Conservation (phyloP, 2,113 vertebrate genomes). For the Nycticryphes semicollaris region DNA sequence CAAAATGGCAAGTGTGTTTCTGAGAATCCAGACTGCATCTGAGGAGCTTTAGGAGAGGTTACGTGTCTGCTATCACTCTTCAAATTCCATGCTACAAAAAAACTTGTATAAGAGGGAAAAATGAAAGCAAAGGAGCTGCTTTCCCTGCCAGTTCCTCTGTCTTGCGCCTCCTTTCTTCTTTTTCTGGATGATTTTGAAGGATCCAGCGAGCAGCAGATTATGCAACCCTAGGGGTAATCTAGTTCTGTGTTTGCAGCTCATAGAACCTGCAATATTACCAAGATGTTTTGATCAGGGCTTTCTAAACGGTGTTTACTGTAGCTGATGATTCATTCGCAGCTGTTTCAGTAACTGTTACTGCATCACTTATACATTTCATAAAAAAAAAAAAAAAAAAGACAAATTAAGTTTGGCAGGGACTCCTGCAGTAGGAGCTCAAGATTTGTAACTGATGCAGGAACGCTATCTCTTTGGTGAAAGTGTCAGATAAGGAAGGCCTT, state of each 20-base stretch:
- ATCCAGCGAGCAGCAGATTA: not conserved
- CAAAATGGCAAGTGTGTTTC: not conserved
- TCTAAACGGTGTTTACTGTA: constrained; percentile 51
- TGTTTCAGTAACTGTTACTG: constrained; percentile 32
- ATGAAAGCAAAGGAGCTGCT: not conserved
- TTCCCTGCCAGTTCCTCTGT: not conserved
- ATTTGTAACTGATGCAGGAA: not conserved
- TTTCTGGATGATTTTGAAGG: not conserved
- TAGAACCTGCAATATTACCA: not conserved
- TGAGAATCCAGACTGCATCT: not conserved
- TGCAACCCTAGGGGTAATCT: not conserved
- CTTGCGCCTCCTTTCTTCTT: not conserved
- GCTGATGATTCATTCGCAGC: constrained; percentile 39
- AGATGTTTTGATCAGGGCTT: constrained; percentile 3
- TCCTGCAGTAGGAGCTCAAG: not conserved
- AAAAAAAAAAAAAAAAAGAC: not conserved
- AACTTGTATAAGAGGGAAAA: not conserved
- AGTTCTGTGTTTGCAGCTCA: not conserved
- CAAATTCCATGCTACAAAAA: not conserved
- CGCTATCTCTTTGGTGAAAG: not conserved
- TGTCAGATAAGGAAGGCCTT: not conserved
- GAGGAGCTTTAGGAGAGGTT: not conserved
- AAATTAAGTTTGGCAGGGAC: constrained; percentile 27
- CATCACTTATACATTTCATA: not conserved
- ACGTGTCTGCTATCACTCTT: not conserved